Evolutionary conservation across 2,113 vertebrate species (phyloP).

Genomic region (Onychorhynchus coronatus): DNA sequence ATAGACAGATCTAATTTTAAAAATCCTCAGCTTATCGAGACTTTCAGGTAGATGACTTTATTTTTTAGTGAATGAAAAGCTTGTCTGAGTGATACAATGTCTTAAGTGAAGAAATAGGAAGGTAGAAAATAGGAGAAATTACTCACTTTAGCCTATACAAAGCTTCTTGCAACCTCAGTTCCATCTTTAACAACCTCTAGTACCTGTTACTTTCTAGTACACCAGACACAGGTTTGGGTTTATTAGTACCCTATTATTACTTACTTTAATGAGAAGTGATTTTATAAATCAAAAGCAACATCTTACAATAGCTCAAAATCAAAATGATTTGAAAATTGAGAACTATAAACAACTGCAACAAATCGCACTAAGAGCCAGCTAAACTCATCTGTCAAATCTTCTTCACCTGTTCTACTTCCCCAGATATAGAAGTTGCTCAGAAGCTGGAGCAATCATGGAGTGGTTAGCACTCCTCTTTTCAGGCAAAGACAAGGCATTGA

Average conservation of each 20-base stretch:
- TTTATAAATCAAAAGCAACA: constrained; percentile 23
- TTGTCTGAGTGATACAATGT: background rate
- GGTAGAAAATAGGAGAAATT: background rate
- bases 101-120: background rate
- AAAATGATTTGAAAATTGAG: constrained; percentile 14
- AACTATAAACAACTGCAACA: constrained; percentile 14
- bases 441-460: background rate
- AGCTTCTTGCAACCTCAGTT: background rate
- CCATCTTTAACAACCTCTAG: background rate
- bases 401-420: background rate
- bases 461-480: background rate
- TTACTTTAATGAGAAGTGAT: background rate
- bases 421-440: background rate
- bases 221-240: background rate
- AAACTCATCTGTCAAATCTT: background rate
- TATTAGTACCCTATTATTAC: background rate
- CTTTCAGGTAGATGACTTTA: background rate
- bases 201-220: background rate
- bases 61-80: background rate
- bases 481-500: constrained; percentile 43
- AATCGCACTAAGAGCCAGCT: background rate
- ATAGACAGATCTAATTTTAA: background rate
- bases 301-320: constrained; percentile 1
- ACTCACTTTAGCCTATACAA: background rate
- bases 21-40: background rate